Evolutionary conservation across 2,113 vertebrate genomes (phyloP), one percentile per base, ranked within the genome.

Genomic region (Hydrolagus affinis): DNA sequence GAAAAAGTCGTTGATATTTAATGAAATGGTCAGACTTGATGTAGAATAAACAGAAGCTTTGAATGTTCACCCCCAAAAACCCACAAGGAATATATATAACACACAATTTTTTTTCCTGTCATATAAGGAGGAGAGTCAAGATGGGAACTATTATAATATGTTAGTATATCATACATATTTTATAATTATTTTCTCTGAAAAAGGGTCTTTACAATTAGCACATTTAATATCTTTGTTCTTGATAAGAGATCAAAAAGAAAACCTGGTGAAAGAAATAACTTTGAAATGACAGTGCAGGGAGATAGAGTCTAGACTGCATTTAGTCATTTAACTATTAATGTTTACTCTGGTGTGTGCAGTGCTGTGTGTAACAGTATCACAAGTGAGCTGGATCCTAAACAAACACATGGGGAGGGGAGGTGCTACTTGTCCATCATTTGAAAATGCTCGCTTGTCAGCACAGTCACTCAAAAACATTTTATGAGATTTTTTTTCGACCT

Each of bases 51-150:
- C 32, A 56, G 73, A 83, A 66, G 15, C 0, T 80, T 15, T 19
- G 62, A 75, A 75, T 28, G 66, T 83, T 62, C 30, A 28, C 28
- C 12, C 30, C 59, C 30, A 19, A 11, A 66, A 83, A 17, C 19
- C n/a, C 25, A 83, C 66, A 66, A 83, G 66, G 66, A 83, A 11
- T 15, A 80, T 28, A 28, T 80, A 30, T n/a, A n/a, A n/a, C n/a
- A n/a, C n/a, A n/a, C n/a, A n/a, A n/a, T n/a, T n/a, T n/a, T n/a
- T n/a, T n/a, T n/a, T n/a, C n/a, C n/a, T n/a, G n/a, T n/a, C n/a
- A n/a, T n/a, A n/a, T 83, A 62, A 4, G 19, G 28, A 6, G 15
- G 59, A 28, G 23, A 25, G 44, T 44, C 23, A 60, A 23, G 7
- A 72, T 28, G 23, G 25, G 11, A 32, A 66, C 44, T 44, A 6